Base-by-base conservation (phyloP, 2,888 invertebrate species). In the Acholoe squamosa region DNA sequence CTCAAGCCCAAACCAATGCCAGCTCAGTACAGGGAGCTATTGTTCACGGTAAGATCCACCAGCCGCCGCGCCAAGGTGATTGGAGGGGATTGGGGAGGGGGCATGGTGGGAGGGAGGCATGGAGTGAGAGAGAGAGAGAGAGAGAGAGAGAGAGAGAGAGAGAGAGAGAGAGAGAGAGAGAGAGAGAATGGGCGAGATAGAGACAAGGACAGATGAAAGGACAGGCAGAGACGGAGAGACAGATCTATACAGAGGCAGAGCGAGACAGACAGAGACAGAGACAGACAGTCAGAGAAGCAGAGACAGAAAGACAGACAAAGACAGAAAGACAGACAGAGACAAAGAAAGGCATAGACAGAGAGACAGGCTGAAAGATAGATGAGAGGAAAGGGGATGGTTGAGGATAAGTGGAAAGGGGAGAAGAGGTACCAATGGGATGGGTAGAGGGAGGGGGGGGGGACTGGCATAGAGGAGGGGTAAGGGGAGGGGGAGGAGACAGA, bases 111-210 rank as follows among this genome's bases (percentile, higher is more conserved):
- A 28, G 25, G 25, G 34, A 77, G 77, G n/a, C 5, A 25, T 34
- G 28, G 43, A 43, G 43, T 3, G 43, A 43, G 43, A 10, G 3
- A 10, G 43, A 77, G 25, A n/a, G 25, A 34, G 5, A 76, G 10
- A 76, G 76, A 76, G 31, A 76, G n/a, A 76, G 76, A 76, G 76
- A 76, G 31, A 76, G 76, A 10, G 76, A 76, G 76, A 28, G 25
- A 76, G n/a, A 28, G 76, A 76, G 25, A 76, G 76, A 76, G 76
- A 76, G 76, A 76, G n/a, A 25, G 76, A 76, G 31, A 76, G 76
- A 76, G 76, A 76, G 76, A 76, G 76, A 76, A 25, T 12, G 31
- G n/a, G 25, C 12, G 76, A 76, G 76, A 76, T 12, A 76, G 76
- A 76, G 12, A 76, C 10, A 76, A n/a, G n/a, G 31, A 76, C 14